Percentiles rank a stretch among this genome's conserved stretches.
These are phyloP conservation scores for Melanotaenia boesemani DNA, from an alignment of 2,797 vertebrate genomes.

Conservation along the genomic window DNA sequence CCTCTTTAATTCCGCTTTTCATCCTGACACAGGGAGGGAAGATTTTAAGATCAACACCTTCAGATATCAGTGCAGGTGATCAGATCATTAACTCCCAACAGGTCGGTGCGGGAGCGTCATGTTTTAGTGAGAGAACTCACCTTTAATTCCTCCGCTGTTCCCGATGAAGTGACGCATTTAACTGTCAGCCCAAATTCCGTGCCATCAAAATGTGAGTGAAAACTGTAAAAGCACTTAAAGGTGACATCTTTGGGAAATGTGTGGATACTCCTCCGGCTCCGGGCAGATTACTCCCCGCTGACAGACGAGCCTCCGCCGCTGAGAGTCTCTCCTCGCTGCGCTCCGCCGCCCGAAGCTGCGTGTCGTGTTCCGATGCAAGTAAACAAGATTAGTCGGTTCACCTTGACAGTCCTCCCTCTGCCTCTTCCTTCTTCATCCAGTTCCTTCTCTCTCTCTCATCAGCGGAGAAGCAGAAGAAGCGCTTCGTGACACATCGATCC, in stretches of 20 bases:
- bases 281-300: too few relatives aligned
- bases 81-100: background rate
- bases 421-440: conserved; percentile 4
- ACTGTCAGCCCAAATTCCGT: background rate
- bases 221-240: too few relatives aligned
- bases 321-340: too few relatives aligned
- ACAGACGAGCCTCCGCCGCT: too few relatives aligned
- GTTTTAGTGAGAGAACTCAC: conserved; percentile 42
- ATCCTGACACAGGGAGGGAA: background rate
- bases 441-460: conserved; percentile 28
- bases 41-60: background rate
- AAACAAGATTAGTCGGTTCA: conserved; percentile 46
- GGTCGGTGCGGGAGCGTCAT: background rate
- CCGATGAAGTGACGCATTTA: conserved; percentile 15
- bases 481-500: conserved; percentile 51
- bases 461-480: background rate
- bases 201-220: too few relatives aligned
- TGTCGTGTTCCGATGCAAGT: conserved; percentile 31
- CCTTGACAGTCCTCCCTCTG: conserved; percentile 61
- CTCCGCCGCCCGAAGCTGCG: conserved; percentile 4
- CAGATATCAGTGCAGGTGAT: too few relatives aligned
- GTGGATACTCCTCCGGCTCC: too few relatives aligned
- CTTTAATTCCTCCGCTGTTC: conserved; percentile 18
- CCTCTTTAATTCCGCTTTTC: conserved; percentile 1
- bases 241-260: too few relatives aligned